Evolutionary conservation across 2,113 vertebrate genomes (phyloP).

Genomic region (Triplophysa rosa): DNA sequence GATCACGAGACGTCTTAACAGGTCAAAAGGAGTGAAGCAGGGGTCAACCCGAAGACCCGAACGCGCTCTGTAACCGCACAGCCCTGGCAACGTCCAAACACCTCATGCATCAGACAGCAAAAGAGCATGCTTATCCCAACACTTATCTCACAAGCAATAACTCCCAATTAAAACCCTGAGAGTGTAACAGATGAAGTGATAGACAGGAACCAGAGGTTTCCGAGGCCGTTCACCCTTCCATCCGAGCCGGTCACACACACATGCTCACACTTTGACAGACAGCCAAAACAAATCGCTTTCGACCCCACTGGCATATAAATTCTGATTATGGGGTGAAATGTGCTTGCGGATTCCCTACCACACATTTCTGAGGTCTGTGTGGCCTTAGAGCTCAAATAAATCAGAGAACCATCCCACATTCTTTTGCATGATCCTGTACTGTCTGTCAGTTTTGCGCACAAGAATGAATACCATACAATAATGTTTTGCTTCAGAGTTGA

Average conservation of each 20-base stretch:
- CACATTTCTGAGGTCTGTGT: slow-evolving; percentile 39
- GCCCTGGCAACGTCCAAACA: slow-evolving; percentile 62
- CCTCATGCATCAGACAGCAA: slow-evolving; percentile 69
- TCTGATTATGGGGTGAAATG: slow-evolving; percentile 27
- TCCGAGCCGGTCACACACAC: slow-evolving; percentile 24
- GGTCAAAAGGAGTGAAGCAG: slow-evolving; percentile 56
- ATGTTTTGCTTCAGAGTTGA: not conserved
- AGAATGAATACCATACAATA: not conserved
- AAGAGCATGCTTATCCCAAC: slow-evolving; percentile 66
- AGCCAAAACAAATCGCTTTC: slow-evolving; percentile 30
- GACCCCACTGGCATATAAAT: slow-evolving; percentile 34
- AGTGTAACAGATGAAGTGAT: slow-evolving; percentile 61
- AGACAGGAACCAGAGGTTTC: slow-evolving; percentile 52
- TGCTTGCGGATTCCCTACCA: slow-evolving; percentile 3
- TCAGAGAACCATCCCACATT: slow-evolving; percentile 25
- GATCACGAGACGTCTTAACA: slow-evolving; percentile 31
- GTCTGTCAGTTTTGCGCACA: not conserved
- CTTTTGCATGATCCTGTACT: not conserved
- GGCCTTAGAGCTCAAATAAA: slow-evolving; percentile 35
- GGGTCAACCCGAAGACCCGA: slow-evolving; percentile 58
- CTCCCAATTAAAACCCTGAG: slow-evolving; percentile 69
- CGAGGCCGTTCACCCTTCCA: slow-evolving; percentile 50
- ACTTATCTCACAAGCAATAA: slow-evolving; percentile 73
- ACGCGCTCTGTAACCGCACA: slow-evolving; percentile 69
- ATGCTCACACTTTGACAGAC: slow-evolving; percentile 23